These are phyloP conservation scores for Heptranchias perlo DNA, from an alignment of 2,113 vertebrate species.

Conservation along the genomic window DNA sequence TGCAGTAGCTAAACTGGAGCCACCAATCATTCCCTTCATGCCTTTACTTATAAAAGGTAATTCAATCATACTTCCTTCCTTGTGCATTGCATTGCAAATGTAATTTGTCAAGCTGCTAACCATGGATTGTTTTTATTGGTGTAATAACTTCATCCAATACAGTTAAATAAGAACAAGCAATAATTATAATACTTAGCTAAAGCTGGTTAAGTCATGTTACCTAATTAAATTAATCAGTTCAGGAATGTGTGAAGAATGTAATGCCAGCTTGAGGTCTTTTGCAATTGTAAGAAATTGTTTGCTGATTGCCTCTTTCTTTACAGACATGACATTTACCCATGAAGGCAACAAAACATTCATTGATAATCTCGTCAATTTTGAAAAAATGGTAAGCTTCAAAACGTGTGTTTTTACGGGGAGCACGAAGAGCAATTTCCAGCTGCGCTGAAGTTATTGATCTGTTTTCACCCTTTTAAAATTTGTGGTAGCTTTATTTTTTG, in stretches of 20 bases:
- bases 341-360: slow-evolving; percentile 96
- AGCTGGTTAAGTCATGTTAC: slow-evolving; percentile 29
- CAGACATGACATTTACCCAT: slow-evolving; percentile 98
- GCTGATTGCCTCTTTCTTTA: slow-evolving; percentile 47
- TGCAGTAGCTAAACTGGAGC: slow-evolving; percentile 83
- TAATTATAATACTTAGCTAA: slow-evolving; percentile 27
- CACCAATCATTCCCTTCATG: slow-evolving; percentile 97
- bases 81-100: background rate
- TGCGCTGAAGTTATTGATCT: background rate
- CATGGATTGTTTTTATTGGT: background rate
- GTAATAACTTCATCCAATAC: slow-evolving; percentile 16
- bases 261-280: slow-evolving; percentile 19
- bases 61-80: background rate
- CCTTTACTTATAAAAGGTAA: slow-evolving; percentile 97
- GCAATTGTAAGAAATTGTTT: slow-evolving; percentile 20
- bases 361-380: slow-evolving; percentile 95
- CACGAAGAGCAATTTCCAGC: background rate
- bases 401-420: background rate
- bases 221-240: slow-evolving; percentile 33
- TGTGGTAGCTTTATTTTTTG: background rate
- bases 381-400: slow-evolving; percentile 88
- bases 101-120: background rate
- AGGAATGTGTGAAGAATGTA: slow-evolving; percentile 30
- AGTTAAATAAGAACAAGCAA: background rate
- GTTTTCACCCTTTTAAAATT: background rate